These are phyloP conservation scores for Latrodectus hesperus DNA, from an alignment of 2,888 invertebrate species.

Conservation along the genomic window DNA sequence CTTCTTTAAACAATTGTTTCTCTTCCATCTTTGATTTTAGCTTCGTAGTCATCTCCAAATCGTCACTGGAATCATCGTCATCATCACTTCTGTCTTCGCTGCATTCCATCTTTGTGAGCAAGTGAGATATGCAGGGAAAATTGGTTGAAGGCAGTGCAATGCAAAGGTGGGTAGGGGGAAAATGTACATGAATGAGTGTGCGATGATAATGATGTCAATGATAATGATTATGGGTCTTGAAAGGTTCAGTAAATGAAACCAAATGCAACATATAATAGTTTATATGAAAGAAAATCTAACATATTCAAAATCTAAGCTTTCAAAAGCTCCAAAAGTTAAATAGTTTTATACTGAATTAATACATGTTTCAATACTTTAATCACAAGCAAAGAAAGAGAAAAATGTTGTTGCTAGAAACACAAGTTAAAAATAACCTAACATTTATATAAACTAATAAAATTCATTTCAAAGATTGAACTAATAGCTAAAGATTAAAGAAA, in stretches of 20 bases:
- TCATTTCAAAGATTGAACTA: too few relatives aligned
- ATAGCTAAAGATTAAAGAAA: too few relatives aligned
- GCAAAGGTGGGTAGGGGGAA: slow-evolving; percentile 48
- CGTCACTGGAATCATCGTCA: slow-evolving; percentile 22
- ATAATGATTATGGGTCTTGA: slow-evolving; percentile 17
- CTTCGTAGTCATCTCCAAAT: slow-evolving; percentile 7
- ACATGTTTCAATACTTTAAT: too few relatives aligned
- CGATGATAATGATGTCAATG: slow-evolving; percentile 47
- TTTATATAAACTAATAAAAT: too few relatives aligned
- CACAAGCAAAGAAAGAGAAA: too few relatives aligned
- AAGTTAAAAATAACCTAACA: too few relatives aligned
- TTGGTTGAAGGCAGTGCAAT: slow-evolving; percentile 58
- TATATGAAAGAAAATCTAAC: too few relatives aligned
- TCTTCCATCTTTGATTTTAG: slow-evolving; percentile 39
- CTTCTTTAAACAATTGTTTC: slow-evolving; percentile 58
- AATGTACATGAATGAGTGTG: slow-evolving; percentile 47
- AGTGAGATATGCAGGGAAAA: slow-evolving; percentile 37
- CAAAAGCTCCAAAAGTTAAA: too few relatives aligned
- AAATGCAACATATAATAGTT: neutral
- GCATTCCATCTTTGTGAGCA: slow-evolving; percentile 48
- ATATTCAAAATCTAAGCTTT: too few relatives aligned
- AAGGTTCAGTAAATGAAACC: slow-evolving; percentile 60
- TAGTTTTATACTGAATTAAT: too few relatives aligned
- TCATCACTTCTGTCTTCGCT: slow-evolving; percentile 25
- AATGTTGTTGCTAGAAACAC: too few relatives aligned